Conservation (phyloP, 2,113 vertebrate species). For the Colistium nudipinnis region DNA sequence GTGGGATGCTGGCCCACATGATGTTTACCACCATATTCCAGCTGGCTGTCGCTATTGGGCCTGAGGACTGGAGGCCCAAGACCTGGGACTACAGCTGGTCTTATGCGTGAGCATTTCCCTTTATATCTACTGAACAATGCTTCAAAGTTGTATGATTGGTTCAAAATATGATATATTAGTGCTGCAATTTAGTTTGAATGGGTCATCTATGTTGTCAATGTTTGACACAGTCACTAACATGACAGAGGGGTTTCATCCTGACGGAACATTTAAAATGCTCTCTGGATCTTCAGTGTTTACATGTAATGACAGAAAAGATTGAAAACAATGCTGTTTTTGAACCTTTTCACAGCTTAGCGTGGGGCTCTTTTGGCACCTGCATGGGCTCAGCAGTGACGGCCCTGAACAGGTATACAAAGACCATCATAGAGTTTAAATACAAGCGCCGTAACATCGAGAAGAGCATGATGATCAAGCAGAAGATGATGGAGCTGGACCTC, state of each 20-base stretch:
- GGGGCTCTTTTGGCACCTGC: constrained; percentile 90
- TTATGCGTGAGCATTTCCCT: constrained; percentile 83
- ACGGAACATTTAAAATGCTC: no score
- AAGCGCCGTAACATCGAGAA: constrained; percentile 85
- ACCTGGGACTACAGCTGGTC: constrained; percentile 99
- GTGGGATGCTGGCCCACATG: constrained; percentile 98
- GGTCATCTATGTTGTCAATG: neutral
- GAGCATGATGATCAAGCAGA: constrained; percentile 83
- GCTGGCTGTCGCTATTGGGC: constrained; percentile 91
- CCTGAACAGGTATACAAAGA: constrained; percentile 88
- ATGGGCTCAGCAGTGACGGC: constrained; percentile 89
- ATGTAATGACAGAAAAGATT: no score
- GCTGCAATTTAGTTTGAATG: neutral
- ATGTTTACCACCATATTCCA: constrained; percentile 98
- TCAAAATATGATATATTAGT: neutral
- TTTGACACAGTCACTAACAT: neutral
- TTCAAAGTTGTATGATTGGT: neutral
- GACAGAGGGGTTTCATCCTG: no score
- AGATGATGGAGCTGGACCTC: constrained; percentile 74
- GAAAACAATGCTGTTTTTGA: constrained; percentile 4
- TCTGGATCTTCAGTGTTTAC: no score
- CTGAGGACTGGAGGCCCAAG: constrained; percentile 96
- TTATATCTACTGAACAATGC: neutral
- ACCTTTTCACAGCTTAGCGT: constrained; percentile 83
- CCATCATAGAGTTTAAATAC: constrained; percentile 88